These are phyloP conservation scores for Dolichallabes microphthalmus DNA, from an alignment of 2,113 vertebrate genomes.

Conservation along the genomic window DNA sequence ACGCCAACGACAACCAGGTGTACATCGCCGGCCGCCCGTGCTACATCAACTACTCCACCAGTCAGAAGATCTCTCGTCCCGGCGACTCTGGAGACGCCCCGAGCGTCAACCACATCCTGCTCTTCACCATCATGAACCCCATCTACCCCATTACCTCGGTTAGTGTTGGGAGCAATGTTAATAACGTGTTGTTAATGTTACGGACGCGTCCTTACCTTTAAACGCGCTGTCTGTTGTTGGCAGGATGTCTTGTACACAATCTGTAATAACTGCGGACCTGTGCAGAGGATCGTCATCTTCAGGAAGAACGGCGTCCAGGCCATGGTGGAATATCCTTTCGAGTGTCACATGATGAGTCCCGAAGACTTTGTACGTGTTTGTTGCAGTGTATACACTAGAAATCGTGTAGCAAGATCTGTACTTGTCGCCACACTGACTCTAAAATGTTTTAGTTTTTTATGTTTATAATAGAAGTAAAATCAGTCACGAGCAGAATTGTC, in stretches of 20 bases:
- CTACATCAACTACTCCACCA: slow-evolving; percentile 95
- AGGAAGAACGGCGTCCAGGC: slow-evolving; percentile 94
- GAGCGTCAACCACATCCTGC: slow-evolving; percentile 88
- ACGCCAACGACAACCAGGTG: slow-evolving; percentile 91
- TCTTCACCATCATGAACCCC: slow-evolving; percentile 92
- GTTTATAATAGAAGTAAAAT: no score
- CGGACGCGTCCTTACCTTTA: no score
- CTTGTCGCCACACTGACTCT: no score
- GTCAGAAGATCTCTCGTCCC: slow-evolving; percentile 93
- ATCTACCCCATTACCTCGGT: slow-evolving; percentile 88
- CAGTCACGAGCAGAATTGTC: no score
- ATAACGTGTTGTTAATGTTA: no score
- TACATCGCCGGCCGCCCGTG: slow-evolving; percentile 90
- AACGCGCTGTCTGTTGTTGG: not conserved
- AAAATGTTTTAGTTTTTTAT: no score
- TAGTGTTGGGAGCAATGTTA: no score
- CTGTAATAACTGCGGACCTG: slow-evolving; percentile 92
- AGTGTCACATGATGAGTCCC: no score
- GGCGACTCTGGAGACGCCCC: slow-evolving; percentile 84
- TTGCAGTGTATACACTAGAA: no score
- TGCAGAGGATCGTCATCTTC: slow-evolving; percentile 96
- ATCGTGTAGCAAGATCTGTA: no score
- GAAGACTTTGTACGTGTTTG: not conserved
- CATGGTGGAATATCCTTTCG: slow-evolving; percentile 97
- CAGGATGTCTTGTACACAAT: slow-evolving; percentile 96